phyloP scores from a whole-genome alignment of 2,888 invertebrate genomes.

The Aporophyla nigra region DNA sequence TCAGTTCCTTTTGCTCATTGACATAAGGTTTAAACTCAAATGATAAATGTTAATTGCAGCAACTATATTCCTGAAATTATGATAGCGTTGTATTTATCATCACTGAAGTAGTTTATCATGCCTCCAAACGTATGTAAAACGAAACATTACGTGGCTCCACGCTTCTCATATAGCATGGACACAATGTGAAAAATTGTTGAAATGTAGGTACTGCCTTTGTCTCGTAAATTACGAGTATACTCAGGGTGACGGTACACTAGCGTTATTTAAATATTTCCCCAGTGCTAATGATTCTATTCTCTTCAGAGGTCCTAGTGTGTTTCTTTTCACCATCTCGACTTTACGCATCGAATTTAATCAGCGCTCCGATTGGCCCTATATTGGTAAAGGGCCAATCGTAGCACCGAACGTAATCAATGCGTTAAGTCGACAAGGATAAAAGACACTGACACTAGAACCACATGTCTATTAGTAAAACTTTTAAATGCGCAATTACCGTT shows the following conservation, averaged over 20 bases:
- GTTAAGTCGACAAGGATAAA: too few relatives aligned
- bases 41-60: not conserved
- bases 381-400: too few relatives aligned
- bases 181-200: not conserved
- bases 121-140: not conserved
- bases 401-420: too few relatives aligned
- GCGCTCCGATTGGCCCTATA: too few relatives aligned
- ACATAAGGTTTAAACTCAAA: slow-evolving; percentile 1
- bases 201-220: not conserved
- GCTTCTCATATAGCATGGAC: slow-evolving; percentile 30
- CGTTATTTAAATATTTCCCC: not conserved
- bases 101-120: not conserved
- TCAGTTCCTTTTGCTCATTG: not conserved
- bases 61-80: not conserved
- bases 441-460: too few relatives aligned
- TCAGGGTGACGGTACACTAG: not conserved
- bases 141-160: not conserved
- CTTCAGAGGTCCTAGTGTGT: too few relatives aligned
- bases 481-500: not conserved
- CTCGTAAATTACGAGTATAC: not conserved
- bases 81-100: not conserved
- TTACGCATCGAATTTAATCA: too few relatives aligned
- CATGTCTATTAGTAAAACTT: not conserved
- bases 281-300: too few relatives aligned
- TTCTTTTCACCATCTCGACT: too few relatives aligned